Evolutionary conservation across 2,888 invertebrate genomes (phyloP).

Genomic region (Apodemia zela): DNA sequence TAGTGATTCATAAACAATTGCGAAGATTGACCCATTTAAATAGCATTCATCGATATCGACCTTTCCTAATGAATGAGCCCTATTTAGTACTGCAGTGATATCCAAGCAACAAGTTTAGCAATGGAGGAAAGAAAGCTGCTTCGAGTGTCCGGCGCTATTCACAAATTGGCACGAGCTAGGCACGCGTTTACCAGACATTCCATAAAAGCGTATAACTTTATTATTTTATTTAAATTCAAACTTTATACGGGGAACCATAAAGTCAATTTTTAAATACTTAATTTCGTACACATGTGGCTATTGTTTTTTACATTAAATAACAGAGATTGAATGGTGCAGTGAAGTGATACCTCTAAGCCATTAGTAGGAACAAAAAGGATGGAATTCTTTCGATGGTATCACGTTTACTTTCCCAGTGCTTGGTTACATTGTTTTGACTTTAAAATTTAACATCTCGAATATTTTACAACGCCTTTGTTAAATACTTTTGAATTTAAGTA

Average conservation of each 20-base stretch:
- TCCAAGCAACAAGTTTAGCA: conserved; percentile 74
- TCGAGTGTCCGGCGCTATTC: conserved; percentile 73
- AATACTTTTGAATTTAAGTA: too few species aligned
- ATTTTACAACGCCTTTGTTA: background rate
- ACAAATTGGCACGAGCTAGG: conserved; percentile 78
- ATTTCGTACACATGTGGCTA: conserved; percentile 22
- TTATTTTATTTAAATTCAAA: conserved; percentile 32
- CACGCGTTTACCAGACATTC: conserved; percentile 53
- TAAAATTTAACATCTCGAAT: background rate
- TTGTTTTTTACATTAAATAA: conserved; percentile 25
- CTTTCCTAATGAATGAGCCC: conserved; percentile 38
- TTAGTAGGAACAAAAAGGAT: conserved; percentile 63
- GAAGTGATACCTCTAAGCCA: conserved; percentile 62
- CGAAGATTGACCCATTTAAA: background rate
- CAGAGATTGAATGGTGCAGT: conserved; percentile 68
- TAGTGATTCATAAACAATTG: background rate
- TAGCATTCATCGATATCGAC: conserved; percentile 46
- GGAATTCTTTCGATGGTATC: conserved; percentile 56
- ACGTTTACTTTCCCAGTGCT: conserved; percentile 29
- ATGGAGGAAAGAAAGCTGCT: conserved; percentile 76
- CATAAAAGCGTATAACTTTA: conserved; percentile 38
- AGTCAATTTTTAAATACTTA: conserved; percentile 21
- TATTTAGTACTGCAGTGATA: conserved; percentile 65
- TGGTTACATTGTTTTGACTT: conserved; percentile 6
- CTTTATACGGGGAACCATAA: conserved; percentile 28